phyloP scores from a whole-genome alignment of 2,888 invertebrate genomes.

The Cosmorhoe ocellata region DNA sequence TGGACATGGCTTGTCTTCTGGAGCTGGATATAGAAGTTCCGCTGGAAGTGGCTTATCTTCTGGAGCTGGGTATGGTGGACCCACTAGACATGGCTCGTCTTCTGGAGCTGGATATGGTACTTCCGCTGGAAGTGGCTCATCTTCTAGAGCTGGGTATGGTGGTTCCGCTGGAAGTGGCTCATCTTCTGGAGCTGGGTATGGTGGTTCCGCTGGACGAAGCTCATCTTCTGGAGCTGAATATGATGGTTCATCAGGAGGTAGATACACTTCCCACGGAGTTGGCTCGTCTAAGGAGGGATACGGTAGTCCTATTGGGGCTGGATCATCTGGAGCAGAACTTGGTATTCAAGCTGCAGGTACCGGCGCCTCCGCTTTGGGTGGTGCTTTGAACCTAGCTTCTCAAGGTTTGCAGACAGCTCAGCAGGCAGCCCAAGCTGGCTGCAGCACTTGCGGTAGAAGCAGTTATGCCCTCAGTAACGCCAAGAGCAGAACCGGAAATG shows the following conservation, averaged over 20 bases:
- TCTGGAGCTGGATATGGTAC: too few species aligned
- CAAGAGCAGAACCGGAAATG: constrained; percentile 64
- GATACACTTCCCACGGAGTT: background rate
- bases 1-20: constrained; percentile 1
- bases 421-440: constrained; percentile 22
- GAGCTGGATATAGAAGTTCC: background rate
- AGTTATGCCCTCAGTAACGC: constrained; percentile 71
- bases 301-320: background rate
- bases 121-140: background rate
- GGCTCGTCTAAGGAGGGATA: background rate
- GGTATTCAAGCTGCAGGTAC: constrained; percentile 5
- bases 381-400: constrained; percentile 34
- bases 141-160: background rate
- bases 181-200: background rate
- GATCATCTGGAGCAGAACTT: constrained; percentile 11
- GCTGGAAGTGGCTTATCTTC: too few species aligned
- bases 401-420: constrained; percentile 32
- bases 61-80: too few species aligned
- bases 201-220: constrained; percentile 1
- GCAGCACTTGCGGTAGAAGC: constrained; percentile 61
- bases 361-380: constrained; percentile 22
- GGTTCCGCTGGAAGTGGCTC: constrained; percentile 8
- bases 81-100: too few species aligned
- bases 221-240: background rate
- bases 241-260: background rate